Percentiles rank a stretch among this genome's conserved stretches.
Conservation (phyloP, 2,797 vertebrate species). For the Australoheros facetus region DNA sequence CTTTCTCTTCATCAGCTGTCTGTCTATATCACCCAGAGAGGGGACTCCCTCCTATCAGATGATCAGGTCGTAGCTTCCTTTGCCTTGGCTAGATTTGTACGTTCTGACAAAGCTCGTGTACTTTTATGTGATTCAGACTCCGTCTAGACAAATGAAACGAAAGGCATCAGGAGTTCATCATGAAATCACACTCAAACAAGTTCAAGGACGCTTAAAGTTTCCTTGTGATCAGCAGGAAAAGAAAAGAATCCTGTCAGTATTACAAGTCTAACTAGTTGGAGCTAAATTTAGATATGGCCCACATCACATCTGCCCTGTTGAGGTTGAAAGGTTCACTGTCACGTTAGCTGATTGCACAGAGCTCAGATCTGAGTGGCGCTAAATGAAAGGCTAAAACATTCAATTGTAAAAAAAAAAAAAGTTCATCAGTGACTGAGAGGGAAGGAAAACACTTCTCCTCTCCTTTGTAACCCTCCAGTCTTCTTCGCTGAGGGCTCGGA, state of each 20-base stretch:
- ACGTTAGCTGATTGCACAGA: constrained; percentile 21
- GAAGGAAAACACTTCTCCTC: constrained; percentile 53
- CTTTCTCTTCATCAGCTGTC: constrained; percentile 52
- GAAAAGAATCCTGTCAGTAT: neutral
- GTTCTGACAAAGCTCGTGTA: neutral
- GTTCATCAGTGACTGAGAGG: constrained; percentile 54
- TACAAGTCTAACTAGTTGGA: constrained; percentile 22
- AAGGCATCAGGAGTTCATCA: neutral
- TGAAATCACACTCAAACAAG: neutral
- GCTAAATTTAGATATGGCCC: constrained; percentile 49
- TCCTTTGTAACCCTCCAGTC: constrained; percentile 43
- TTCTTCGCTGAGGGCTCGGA: constrained; percentile 30
- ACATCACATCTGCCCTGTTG: neutral
- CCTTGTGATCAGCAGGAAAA: constrained; percentile 12
- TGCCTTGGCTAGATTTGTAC: neutral
- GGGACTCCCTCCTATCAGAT: constrained; percentile 38
- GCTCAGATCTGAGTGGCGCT: constrained; percentile 14
- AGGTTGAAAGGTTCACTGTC: constrained; percentile 40
- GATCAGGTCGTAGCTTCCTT: constrained; percentile 12
- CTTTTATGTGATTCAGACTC: constrained; percentile 43
- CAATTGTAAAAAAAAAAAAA: constrained; percentile 11
- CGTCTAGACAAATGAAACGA: constrained; percentile 34
- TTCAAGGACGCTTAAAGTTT: neutral
- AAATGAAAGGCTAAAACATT: constrained; percentile 33
- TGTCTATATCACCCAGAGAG: neutral